Percentiles rank a stretch among this genome's conserved stretches.
These are phyloP conservation scores for Yponomeuta malinellus DNA, from an alignment of 2,888 invertebrate species.

Conservation along the genomic window DNA sequence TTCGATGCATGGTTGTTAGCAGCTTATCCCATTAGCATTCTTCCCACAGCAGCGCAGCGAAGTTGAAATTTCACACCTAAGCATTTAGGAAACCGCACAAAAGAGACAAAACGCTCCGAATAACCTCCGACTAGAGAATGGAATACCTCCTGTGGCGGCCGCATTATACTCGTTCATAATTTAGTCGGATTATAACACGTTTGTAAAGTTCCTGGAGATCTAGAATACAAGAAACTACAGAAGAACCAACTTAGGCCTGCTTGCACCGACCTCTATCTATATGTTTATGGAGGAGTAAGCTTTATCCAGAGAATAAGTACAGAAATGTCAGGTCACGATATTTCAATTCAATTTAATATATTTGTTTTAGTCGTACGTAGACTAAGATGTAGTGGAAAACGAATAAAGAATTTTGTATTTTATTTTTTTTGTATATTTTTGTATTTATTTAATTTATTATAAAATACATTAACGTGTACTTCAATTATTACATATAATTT, in stretches of 20 bases:
- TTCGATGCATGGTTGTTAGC: background rate
- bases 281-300: too few relatives aligned
- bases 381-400: too few relatives aligned
- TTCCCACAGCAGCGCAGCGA: background rate
- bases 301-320: too few relatives aligned
- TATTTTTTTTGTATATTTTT: too few relatives aligned
- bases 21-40: background rate
- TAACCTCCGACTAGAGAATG: background rate
- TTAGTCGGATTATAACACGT: slow-evolving; percentile 14
- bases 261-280: too few relatives aligned
- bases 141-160: slow-evolving; percentile 4
- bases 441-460: too few relatives aligned
- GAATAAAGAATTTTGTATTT: too few relatives aligned
- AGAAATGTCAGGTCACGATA: too few relatives aligned
- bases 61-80: slow-evolving; percentile 1
- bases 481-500: too few relatives aligned
- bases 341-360: too few relatives aligned
- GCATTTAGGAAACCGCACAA: background rate
- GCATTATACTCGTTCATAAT: background rate
- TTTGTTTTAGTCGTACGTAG: too few relatives aligned
- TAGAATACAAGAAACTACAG: background rate
- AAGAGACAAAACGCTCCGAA: background rate
- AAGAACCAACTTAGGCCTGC: background rate
- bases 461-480: too few relatives aligned
- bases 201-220: background rate